These are phyloP conservation scores for Episyrphus balteatus DNA, from an alignment of 1,140 invertebrate genomes.

Conservation along the genomic window DNA sequence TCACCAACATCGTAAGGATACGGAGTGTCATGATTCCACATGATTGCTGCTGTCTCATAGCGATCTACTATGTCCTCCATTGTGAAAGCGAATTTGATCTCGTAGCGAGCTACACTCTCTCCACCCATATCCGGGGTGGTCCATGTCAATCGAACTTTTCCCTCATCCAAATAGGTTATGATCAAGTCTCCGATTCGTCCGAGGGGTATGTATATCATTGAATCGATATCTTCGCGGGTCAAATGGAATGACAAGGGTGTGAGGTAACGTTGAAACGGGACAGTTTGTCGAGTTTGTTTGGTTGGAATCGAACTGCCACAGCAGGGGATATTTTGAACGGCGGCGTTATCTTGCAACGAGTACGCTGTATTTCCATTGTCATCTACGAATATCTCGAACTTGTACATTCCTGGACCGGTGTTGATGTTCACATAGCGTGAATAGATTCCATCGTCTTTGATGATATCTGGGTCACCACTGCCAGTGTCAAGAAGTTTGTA, in stretches of 20 bases:
- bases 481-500: conserved; percentile 48
- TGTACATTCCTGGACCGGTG: conserved; percentile 38
- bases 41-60: conserved; percentile 31
- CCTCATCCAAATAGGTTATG: conserved; percentile 31
- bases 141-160: conserved; percentile 40
- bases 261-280: conserved; percentile 39
- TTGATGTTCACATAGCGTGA: conserved; percentile 44
- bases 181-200: conserved; percentile 41
- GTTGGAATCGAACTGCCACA: conserved; percentile 40
- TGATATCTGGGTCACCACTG: conserved; percentile 53
- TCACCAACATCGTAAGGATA: conserved; percentile 36
- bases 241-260: conserved; percentile 37
- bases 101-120: conserved; percentile 38
- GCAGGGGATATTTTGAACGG: conserved; percentile 29
- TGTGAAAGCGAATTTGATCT: conserved; percentile 37
- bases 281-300: conserved; percentile 33
- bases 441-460: conserved; percentile 54
- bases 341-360: conserved; percentile 14
- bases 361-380: conserved; percentile 43
- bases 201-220: conserved; percentile 10
- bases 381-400: conserved; percentile 38
- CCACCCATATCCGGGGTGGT: conserved; percentile 45
- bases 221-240: conserved; percentile 21
- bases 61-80: conserved; percentile 39
- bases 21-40: conserved; percentile 32